Evolutionary conservation across 2,797 vertebrate genomes (phyloP).

Genomic region (Poeciliopsis turneri): DNA sequence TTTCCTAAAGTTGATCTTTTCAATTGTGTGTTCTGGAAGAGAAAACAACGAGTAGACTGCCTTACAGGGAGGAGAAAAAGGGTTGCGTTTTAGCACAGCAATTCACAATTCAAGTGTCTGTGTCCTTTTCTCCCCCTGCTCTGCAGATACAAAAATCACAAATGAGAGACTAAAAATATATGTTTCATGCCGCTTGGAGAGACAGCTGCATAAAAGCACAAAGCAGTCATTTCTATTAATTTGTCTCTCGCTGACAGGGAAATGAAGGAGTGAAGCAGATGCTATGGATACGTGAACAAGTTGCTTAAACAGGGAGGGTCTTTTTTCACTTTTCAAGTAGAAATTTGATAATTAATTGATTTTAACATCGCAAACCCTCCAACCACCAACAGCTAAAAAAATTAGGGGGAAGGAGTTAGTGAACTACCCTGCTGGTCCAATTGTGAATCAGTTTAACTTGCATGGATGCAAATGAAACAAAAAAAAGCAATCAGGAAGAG

Average conservation of each 20-base stretch:
- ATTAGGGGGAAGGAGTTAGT: not conserved
- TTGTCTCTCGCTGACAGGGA: slow-evolving; percentile 76
- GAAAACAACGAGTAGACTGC: slow-evolving; percentile 70
- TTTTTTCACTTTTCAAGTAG: slow-evolving; percentile 62
- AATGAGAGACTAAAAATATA: slow-evolving; percentile 72
- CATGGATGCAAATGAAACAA: not conserved
- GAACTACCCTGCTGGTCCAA: not conserved
- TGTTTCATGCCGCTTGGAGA: slow-evolving; percentile 74
- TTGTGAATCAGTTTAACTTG: not conserved
- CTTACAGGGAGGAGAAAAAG: slow-evolving; percentile 35
- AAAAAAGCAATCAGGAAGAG: not conserved
- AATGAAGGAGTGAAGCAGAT: slow-evolving; percentile 74
- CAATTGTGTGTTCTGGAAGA: slow-evolving; percentile 74
- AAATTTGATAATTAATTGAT: slow-evolving; percentile 75
- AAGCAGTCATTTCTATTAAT: slow-evolving; percentile 82
- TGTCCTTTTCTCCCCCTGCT: slow-evolving; percentile 44
- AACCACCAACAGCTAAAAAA: slow-evolving; percentile 39
- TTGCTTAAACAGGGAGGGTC: slow-evolving; percentile 72
- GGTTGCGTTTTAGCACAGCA: slow-evolving; percentile 57
- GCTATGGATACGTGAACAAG: slow-evolving; percentile 77
- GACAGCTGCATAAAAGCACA: slow-evolving; percentile 71
- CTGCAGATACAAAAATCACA: slow-evolving; percentile 62
- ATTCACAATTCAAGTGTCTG: slow-evolving; percentile 67
- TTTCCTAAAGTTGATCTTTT: slow-evolving; percentile 74
- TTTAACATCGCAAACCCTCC: slow-evolving; percentile 58